Evolutionary conservation across 1,140 invertebrate species (phyloP), one percentile per base, ranked within the genome.

Genomic region (Drosophila lacertosa): DNA sequence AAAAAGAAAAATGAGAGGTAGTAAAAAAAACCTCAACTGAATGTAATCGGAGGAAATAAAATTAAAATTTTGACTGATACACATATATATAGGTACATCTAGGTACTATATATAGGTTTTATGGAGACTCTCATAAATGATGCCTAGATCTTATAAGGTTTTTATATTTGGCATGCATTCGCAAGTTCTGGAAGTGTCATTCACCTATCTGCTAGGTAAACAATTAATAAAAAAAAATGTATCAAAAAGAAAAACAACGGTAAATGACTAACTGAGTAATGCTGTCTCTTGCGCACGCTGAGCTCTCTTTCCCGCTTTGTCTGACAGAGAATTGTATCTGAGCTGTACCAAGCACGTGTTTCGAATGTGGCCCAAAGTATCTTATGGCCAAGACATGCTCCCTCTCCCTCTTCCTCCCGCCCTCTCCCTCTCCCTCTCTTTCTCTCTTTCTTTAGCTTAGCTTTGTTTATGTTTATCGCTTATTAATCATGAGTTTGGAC

Each of bases 151-250:
- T 47, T 13, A 11, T 15, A n/a, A n/a, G n/a, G n/a, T n/a, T n/a
- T n/a, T n/a, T n/a, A 26, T 6, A 4, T 33, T 33, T 4, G 32
- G 11, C 11, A n/a, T 33, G 32, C 32, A 33, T 33, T 11, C 4
- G 32, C 37, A 39, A 39, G 37, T 32, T 39, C 11, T 63, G 42
- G 1, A 63, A 32, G 59, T 54, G 66, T 63, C 66, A 69, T 69
- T 63, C 66, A 69, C 66, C 66, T 35, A 37, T 6, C 40, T 10
- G 26, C 22, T 26, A 18, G 35, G 32, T 48, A 47, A 35, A 24
- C 42, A 47, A 47, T 16, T 48, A 20, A 24, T 45, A 20, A 58
- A 45, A 40, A 59, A 15, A 24, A 9, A n/a, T n/a, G n/a, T 39
- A 55, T 47, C 48, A 63, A 11, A 9, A 33, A 33, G 10, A 33